A percentile compares a stretch with the other conserved stretches of the same genome.
Evolutionary conservation across 23 tunicate genomes (phyloP).

Genomic region (Pegea sp.): DNA sequence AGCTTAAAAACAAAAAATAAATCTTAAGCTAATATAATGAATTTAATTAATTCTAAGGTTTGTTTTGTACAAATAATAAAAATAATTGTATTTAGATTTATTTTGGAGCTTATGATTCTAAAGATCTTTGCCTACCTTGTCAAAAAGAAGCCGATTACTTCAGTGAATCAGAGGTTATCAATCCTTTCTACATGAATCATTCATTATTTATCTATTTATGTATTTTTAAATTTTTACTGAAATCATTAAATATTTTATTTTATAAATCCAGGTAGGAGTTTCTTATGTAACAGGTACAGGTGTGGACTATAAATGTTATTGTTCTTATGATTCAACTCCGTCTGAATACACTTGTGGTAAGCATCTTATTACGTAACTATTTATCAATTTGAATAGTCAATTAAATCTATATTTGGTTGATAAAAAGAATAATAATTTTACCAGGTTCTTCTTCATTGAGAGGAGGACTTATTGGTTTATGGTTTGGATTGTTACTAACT

Average conservation of each 20-base stretch:
- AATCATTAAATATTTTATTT: background rate
- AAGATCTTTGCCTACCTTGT: slow-evolving; percentile 7
- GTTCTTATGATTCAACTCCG: slow-evolving; percentile 19
- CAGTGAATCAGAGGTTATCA: slow-evolving; percentile 1
- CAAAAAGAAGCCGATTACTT: background rate
- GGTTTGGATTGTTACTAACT: too few species aligned
- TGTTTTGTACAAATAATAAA: background rate
- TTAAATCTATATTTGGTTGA: too few species aligned
- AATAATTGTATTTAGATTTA: background rate
- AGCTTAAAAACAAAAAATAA: background rate
- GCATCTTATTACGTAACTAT: slow-evolving; percentile 1
- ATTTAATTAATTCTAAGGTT: background rate
- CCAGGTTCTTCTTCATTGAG: too few species aligned
- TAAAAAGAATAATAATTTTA: too few species aligned
- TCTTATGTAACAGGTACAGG: slow-evolving; percentile 53
- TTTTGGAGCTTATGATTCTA: slow-evolving; percentile 13
- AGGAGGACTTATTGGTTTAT: too few species aligned
- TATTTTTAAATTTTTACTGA: background rate
- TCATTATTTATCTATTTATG: background rate
- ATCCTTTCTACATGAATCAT: background rate
- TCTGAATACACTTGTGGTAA: slow-evolving; percentile 32
- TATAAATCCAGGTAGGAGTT: slow-evolving; percentile 12
- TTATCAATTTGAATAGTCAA: too few species aligned
- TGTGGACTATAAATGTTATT: slow-evolving; percentile 39
- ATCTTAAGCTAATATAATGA: background rate